A percentile compares a stretch with the other conserved stretches of the same genome.
These are phyloP conservation scores for Metopolophium dirhodum DNA, from an alignment of 1,140 invertebrate species.

Conservation along the genomic window DNA sequence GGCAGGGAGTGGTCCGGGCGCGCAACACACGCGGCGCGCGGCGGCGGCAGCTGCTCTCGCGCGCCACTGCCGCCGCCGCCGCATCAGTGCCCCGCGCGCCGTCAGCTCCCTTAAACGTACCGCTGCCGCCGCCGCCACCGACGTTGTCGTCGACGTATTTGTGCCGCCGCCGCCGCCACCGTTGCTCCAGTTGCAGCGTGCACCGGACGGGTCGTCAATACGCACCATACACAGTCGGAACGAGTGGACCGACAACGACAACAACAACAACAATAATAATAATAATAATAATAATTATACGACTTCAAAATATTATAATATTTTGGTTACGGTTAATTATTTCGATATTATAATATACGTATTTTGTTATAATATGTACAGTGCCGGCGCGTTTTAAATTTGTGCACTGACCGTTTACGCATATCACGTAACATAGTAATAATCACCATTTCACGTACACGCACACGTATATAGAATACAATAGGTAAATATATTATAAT, in stretches of 20 bases:
- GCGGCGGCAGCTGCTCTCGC: slow-evolving; percentile 64
- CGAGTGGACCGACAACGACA: not conserved
- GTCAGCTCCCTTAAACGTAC: slow-evolving; percentile 35
- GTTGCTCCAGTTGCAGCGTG: slow-evolving; percentile 46
- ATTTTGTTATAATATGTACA: too few relatives aligned
- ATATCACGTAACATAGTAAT: not conserved
- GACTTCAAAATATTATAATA: not conserved
- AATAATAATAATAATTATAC: too few relatives aligned
- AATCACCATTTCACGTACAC: not conserved
- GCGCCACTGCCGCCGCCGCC: slow-evolving; percentile 65
- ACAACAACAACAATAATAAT: not conserved
- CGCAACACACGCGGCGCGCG: slow-evolving; percentile 13
- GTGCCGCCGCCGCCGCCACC: not conserved
- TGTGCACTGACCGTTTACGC: not conserved
- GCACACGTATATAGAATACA: not conserved
- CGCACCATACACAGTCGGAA: not conserved
- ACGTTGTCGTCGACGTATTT: slow-evolving; percentile 7
- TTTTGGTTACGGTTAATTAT: not conserved
- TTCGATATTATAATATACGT: not conserved
- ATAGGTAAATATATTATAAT: not conserved
- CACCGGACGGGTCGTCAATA: not conserved
- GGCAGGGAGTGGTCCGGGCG: slow-evolving; percentile 68
- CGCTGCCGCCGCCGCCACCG: slow-evolving; percentile 64
- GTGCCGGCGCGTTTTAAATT: not conserved
- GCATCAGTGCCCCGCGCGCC: slow-evolving; percentile 57